Evolutionary conservation across 2,113 vertebrate species (phyloP).

Genomic region (Alaudala cheleensis): DNA sequence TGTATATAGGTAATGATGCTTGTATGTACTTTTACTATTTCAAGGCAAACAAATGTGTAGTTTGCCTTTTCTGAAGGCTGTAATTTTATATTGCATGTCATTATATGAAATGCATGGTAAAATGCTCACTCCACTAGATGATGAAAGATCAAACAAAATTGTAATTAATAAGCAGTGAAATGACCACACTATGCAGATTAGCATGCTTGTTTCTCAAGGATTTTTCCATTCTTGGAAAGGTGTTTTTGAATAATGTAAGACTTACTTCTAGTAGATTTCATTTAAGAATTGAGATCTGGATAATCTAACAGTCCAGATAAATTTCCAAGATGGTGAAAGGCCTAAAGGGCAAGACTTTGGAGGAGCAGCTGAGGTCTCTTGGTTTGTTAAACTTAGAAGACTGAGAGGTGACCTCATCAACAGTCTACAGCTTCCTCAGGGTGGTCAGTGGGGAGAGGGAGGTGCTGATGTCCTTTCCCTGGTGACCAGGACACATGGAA

Average conservation of each 20-base stretch:
- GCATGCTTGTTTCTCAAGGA: not conserved
- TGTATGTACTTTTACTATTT: not conserved
- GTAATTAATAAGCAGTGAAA: not conserved
- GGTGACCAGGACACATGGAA: not conserved
- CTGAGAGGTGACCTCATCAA: not conserved
- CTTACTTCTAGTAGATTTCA: not conserved
- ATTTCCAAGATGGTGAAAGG: not conserved
- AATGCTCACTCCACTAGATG: not conserved
- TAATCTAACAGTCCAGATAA: not conserved
- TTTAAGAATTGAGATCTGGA: not conserved
- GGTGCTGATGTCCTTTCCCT: not conserved
- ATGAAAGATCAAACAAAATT: not conserved
- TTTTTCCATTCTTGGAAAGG: not conserved
- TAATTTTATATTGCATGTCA: not conserved
- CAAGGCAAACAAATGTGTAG: not conserved
- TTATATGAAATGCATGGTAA: not conserved
- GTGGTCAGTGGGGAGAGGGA: not conserved
- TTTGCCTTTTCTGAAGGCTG: not conserved
- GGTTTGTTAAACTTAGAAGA: not conserved
- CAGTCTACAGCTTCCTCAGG: not conserved
- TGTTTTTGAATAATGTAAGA: not conserved
- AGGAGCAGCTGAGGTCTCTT: not conserved
- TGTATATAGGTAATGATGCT: not conserved
- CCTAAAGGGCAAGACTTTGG: not conserved
- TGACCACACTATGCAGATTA: not conserved